Conservation (phyloP, 1,140 invertebrate genomes). For the Dermatophagoides farinae region DNA sequence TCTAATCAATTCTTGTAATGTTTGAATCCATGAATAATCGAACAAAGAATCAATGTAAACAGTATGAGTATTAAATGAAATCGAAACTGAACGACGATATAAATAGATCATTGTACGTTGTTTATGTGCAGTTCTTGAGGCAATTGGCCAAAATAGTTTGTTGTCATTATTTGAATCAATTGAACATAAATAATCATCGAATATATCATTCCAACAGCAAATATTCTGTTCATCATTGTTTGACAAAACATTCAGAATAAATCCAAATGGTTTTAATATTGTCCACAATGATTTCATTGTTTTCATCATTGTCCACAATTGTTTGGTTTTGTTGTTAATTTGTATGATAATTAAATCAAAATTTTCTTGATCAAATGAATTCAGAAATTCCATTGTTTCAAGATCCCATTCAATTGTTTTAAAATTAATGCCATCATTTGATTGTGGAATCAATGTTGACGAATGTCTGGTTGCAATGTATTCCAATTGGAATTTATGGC, state of each 20-base stretch:
- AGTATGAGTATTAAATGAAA: too few species aligned
- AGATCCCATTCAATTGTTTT: constrained; percentile 9
- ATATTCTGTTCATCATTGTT: not conserved
- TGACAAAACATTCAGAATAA: not conserved
- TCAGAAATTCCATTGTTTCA: not conserved
- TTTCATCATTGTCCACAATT: not conserved
- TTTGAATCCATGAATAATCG: too few species aligned
- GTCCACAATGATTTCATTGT: not conserved
- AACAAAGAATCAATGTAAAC: too few species aligned
- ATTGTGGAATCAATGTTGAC: not conserved
- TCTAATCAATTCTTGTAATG: not conserved
- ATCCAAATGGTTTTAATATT: not conserved
- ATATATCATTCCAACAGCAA: not conserved
- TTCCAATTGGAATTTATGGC: not conserved
- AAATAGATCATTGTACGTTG: too few species aligned
- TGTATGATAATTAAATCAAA: not conserved
- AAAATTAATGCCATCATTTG: not conserved
- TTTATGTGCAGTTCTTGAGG: not conserved
- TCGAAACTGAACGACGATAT: too few species aligned
- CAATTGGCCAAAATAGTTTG: not conserved
- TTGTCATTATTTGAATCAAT: not conserved
- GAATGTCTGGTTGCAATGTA: not conserved
- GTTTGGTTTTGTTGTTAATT: not conserved
- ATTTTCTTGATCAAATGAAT: not conserved
- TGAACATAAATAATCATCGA: not conserved